Conservation (phyloP, 2,113 vertebrate genomes). For the Vireo altiloquus region DNA sequence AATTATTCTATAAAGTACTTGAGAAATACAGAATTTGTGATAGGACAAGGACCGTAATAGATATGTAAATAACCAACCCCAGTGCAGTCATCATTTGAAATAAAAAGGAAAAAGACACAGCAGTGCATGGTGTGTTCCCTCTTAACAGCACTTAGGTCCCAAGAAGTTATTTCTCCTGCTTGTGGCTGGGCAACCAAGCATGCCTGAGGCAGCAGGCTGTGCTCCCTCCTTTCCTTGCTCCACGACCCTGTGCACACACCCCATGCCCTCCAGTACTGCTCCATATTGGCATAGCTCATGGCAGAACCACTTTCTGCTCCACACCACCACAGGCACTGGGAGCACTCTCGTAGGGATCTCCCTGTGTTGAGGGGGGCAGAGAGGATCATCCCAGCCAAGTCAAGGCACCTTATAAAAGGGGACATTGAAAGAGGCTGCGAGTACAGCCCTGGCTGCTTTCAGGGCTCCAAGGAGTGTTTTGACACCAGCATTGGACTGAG, state of each 20-base stretch:
- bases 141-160: neutral
- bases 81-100: neutral
- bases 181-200: accelerated
- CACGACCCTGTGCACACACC: accelerated
- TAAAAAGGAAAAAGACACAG: neutral
- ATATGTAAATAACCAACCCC: neutral
- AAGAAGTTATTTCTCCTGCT: neutral
- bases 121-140: neutral
- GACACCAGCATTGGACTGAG: neutral
- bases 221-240: neutral
- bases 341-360: accelerated
- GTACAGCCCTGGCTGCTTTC: no score
- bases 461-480: neutral
- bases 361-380: neutral
- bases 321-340: neutral
- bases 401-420: neutral
- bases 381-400: accelerated
- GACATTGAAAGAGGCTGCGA: neutral
- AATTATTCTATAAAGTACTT: neutral
- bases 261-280: no score
- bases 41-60: neutral
- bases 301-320: neutral
- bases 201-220: neutral
- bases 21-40: neutral
- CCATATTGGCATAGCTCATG: no score